phyloP scores from a whole-genome alignment of 2,797 vertebrate species.

The Liparis tanakae region DNA sequence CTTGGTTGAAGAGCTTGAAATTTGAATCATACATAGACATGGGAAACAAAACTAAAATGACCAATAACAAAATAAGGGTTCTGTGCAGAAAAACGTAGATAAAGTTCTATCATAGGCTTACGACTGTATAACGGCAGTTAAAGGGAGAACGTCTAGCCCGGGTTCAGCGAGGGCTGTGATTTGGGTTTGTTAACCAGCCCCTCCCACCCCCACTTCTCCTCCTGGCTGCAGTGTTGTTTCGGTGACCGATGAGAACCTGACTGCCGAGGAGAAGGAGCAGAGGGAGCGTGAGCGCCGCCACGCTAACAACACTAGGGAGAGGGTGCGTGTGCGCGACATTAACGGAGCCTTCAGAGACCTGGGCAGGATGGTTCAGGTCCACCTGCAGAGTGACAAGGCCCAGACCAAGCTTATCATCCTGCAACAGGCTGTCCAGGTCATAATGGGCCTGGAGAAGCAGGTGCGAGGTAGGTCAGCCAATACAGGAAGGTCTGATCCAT shows the following conservation, averaged over 20 bases:
- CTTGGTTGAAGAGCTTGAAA: constrained; percentile 14
- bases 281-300: constrained; percentile 95
- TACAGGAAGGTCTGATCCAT: constrained; percentile 49
- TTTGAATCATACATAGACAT: not conserved
- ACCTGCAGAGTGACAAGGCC: constrained; percentile 99
- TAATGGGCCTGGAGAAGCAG: constrained; percentile 99
- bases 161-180: constrained; percentile 65
- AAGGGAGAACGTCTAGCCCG: constrained; percentile 14
- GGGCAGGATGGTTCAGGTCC: constrained; percentile 98
- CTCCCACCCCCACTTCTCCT: constrained; percentile 63
- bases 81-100: not conserved
- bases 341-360: constrained; percentile 99
- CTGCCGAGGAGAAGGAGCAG: constrained; percentile 98
- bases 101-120: not conserved
- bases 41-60: not conserved
- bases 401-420: constrained; percentile 99
- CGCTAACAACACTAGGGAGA: constrained; percentile 98
- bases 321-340: constrained; percentile 98
- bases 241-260: constrained; percentile 92
- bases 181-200: constrained; percentile 78
- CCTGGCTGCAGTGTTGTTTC: constrained; percentile 75
- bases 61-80: not conserved
- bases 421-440: constrained; percentile 99
- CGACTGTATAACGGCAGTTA: constrained; percentile 12
- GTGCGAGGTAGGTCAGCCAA: constrained; percentile 96